phyloP scores from a whole-genome alignment of 2,113 vertebrate species.

The Mesitornis unicolor region DNA sequence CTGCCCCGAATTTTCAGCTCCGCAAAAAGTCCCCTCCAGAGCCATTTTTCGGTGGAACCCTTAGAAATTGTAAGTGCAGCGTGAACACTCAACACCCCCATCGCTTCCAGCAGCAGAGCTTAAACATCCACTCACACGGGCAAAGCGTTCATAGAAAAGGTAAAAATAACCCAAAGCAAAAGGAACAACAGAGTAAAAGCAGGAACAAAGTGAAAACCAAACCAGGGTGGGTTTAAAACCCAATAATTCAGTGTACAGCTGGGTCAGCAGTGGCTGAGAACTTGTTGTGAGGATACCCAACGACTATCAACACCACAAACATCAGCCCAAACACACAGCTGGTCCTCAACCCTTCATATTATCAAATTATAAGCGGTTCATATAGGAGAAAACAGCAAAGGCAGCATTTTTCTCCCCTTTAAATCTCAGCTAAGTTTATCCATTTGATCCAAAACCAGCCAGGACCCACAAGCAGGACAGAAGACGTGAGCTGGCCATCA shows the following conservation, averaged over 20 bases:
- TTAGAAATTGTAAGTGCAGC: background rate
- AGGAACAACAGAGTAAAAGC: background rate
- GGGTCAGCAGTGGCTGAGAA: background rate
- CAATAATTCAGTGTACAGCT: background rate
- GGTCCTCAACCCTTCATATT: background rate
- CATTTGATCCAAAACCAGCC: background rate
- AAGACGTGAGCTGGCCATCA: accelerated
- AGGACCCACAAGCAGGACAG: background rate
- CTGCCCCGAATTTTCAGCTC: background rate
- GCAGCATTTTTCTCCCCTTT: background rate
- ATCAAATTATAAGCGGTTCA: background rate
- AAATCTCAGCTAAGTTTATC: background rate
- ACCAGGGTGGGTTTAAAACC: background rate
- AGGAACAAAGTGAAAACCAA: background rate
- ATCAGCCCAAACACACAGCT: background rate
- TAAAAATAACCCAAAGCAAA: background rate
- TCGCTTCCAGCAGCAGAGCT: background rate
- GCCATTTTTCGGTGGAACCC: background rate
- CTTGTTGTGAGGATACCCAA: background rate
- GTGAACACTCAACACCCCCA: background rate
- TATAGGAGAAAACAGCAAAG: background rate
- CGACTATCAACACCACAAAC: background rate
- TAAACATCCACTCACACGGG: accelerated
- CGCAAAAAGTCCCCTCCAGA: background rate
- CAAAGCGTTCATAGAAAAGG: background rate